These are phyloP conservation scores for Zonitis immaculata DNA, from an alignment of 2,888 invertebrate species.

Conservation along the genomic window DNA sequence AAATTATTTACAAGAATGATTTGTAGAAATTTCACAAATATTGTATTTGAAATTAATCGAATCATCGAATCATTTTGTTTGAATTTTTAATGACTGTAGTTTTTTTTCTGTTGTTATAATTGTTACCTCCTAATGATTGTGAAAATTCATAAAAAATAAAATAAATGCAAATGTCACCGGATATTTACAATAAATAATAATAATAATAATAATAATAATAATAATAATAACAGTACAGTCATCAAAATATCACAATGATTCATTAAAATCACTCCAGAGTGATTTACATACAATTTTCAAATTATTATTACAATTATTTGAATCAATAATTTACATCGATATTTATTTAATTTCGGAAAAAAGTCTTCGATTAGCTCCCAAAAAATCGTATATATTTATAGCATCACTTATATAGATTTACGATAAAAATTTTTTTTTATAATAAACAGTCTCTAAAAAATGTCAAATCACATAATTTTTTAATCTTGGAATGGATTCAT, in stretches of 20 bases:
- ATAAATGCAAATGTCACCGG: not conserved
- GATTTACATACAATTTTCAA: too few species aligned
- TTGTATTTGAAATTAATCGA: slow-evolving; percentile 43
- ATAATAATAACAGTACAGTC: slow-evolving; percentile 16
- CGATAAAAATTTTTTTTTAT: not conserved
- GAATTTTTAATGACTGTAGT: slow-evolving; percentile 17
- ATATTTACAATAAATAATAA: not conserved
- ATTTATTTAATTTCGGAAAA: not conserved
- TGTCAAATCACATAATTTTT: slow-evolving; percentile 45
- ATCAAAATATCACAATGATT: slow-evolving; percentile 13
- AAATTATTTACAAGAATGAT: slow-evolving; percentile 30
- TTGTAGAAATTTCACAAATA: slow-evolving; percentile 43
- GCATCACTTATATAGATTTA: not conserved
- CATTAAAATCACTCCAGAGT: slow-evolving; percentile 23
- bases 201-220: too few species aligned
- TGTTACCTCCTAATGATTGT: too few species aligned
- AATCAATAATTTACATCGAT: too few species aligned
- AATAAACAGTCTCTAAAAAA: slow-evolving; percentile 16
- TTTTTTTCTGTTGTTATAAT: not conserved
- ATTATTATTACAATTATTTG: too few species aligned
- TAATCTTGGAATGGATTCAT: slow-evolving; percentile 48
- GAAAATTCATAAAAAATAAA: not conserved
- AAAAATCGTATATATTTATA: not conserved
- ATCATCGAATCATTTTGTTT: slow-evolving; percentile 25
- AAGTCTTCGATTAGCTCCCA: not conserved